These are phyloP conservation scores for Vollenhovia emeryi DNA, from an alignment of 1,140 invertebrate species.

Conservation along the genomic window DNA sequence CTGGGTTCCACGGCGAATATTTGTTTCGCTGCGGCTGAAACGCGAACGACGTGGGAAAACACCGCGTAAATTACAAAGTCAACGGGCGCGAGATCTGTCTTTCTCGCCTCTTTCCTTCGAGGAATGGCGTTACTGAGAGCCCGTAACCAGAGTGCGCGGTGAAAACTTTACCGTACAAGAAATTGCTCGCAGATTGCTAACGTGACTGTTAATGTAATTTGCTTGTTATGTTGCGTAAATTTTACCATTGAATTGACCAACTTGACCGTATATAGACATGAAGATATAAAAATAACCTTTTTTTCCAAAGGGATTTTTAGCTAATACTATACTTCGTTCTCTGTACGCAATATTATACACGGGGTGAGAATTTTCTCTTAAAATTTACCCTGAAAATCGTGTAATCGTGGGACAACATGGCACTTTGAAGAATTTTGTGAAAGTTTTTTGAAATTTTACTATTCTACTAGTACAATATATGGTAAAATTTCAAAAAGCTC, in stretches of 20 bases:
- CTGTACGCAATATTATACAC: too few relatives aligned
- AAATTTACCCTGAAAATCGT: too few relatives aligned
- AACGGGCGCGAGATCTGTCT: conserved; percentile 51
- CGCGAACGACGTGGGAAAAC: conserved; percentile 38
- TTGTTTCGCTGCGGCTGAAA: conserved; percentile 14
- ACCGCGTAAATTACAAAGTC: conserved; percentile 71
- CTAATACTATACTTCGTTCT: not conserved
- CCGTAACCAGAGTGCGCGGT: not conserved
- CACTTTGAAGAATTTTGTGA: too few relatives aligned
- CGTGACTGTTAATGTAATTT: not conserved
- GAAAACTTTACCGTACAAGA: conserved; percentile 3
- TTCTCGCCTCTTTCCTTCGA: conserved; percentile 42
- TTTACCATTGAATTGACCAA: not conserved
- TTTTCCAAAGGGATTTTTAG: not conserved
- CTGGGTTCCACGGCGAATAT: conserved; percentile 10
- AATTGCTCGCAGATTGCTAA: conserved; percentile 27
- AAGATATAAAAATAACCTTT: not conserved
- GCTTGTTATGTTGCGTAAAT: not conserved
- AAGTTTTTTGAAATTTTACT: too few relatives aligned
- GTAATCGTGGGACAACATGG: too few relatives aligned
- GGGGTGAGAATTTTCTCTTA: too few relatives aligned
- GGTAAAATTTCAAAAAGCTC: too few relatives aligned
- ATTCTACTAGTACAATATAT: too few relatives aligned
- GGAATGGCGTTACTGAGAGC: not conserved
- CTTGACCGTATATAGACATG: not conserved